Base-by-base conservation (phyloP, 2,888 invertebrate genomes). In the Polia nebulosa region DNA sequence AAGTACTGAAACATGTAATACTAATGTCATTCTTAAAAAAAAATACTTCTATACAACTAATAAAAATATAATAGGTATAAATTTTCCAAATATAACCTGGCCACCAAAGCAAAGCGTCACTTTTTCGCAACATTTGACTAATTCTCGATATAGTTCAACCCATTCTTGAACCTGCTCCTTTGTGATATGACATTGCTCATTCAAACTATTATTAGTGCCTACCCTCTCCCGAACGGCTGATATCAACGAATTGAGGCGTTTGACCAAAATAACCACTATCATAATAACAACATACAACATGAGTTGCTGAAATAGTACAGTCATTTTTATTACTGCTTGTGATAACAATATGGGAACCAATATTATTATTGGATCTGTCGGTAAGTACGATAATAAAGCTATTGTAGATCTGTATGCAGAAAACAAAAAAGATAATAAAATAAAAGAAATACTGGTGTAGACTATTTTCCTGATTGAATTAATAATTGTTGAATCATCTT, bases 151-250 rank as follows among this genome's bases (percentile, higher is more conserved):
- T 3, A 69, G 34, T 29, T 39, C 70, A n/a, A 55, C 29, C 70
- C 70, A 67, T n/a, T 17, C 36, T 20, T 67, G 70, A 9, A 67
- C 69, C 11, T 36, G 36, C 9, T 69, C 44, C 8, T 8, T 36
- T 20, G 56, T 29, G 15, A 67, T 22, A n/a, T 36, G 13, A 39
- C n/a, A 27, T 15, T 65, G 51, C 32, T 44, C 41, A 34, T 52
- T 20, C 0, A 11, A 44, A 52, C 17, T 44, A 4, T 34, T 34
- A n/a, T 9, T 13, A 0, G 32, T 17, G 17, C 3, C 41, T 29
- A 20, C 3, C 1, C 11, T 62, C 17, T 52, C 29, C 3, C 15
- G 13, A 36, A 3, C 7, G 1, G 13, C 11, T 8, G 22, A 36
- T 25, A 67, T 29, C 29, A 53, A n/a, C 7, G 66, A 15, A 36